A percentile compares a stretch with the other conserved stretches of the same genome.
phyloP scores from a whole-genome alignment of 2,888 invertebrate genomes.

The Anthophora plumipes region DNA sequence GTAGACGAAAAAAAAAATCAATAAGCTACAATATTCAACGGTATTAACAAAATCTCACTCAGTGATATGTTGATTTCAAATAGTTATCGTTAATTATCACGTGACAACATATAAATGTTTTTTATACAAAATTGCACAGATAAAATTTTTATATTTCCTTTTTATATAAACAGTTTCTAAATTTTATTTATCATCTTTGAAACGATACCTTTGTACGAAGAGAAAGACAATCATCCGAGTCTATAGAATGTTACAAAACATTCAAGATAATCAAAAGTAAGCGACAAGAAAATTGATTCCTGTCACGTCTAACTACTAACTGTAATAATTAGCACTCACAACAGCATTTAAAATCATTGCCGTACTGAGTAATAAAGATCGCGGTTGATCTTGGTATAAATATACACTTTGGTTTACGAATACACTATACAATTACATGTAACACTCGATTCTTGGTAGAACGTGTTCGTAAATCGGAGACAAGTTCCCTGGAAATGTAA shows the following conservation, averaged over 20 bases:
- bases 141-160: neutral
- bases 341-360: slow-evolving; percentile 52
- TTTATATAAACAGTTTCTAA: neutral
- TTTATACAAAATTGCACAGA: neutral
- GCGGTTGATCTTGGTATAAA: slow-evolving; percentile 65
- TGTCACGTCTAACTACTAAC: slow-evolving; percentile 41
- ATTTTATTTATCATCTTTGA: neutral
- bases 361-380: slow-evolving; percentile 54
- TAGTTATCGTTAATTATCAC: slow-evolving; percentile 1
- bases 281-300: slow-evolving; percentile 28
- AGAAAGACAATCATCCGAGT: slow-evolving; percentile 46
- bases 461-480: slow-evolving; percentile 29
- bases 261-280: slow-evolving; percentile 49
- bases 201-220: slow-evolving; percentile 34
- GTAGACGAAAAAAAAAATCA: neutral
- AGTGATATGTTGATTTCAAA: slow-evolving; percentile 47
- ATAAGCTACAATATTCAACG: neutral
- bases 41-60: neutral
- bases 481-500: slow-evolving; percentile 36
- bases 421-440: slow-evolving; percentile 67
- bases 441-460: slow-evolving; percentile 32
- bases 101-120: neutral
- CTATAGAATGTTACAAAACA: slow-evolving; percentile 39
- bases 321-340: slow-evolving; percentile 55
- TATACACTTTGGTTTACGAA: slow-evolving; percentile 78